phyloP scores from a whole-genome alignment of 2,113 vertebrate species.

The Theropithecus gelada region DNA sequence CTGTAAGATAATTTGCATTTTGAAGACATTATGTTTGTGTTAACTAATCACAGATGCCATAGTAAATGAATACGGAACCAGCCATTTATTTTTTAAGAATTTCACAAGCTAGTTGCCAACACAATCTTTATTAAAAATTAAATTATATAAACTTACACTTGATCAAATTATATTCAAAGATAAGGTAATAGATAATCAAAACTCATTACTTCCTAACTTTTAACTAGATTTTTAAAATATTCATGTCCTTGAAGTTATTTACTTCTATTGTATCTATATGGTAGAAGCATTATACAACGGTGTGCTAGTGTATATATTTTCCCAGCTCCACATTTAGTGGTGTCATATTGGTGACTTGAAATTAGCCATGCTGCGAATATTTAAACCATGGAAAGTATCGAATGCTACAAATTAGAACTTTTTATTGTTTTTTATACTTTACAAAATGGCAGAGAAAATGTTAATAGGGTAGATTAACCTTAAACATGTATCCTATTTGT shows the following conservation, averaged over 20 bases:
- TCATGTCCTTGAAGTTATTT: not conserved
- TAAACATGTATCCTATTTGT: not conserved
- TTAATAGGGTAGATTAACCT: not conserved
- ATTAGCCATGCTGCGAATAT: not conserved
- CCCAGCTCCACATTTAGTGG: not conserved
- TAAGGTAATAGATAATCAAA: not conserved
- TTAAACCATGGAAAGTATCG: not conserved
- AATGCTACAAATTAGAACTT: no score
- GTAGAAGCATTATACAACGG: no score
- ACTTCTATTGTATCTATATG: not conserved
- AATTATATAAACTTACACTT: not conserved
- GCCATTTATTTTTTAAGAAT: not conserved
- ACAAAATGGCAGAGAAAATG: not conserved
- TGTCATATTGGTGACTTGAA: not conserved
- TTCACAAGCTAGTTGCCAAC: not conserved
- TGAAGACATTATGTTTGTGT: not conserved
- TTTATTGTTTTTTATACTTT: not conserved
- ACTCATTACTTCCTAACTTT: not conserved
- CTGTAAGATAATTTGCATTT: not conserved
- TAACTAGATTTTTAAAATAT: not conserved
- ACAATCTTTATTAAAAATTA: not conserved
- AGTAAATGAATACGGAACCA: not conserved
- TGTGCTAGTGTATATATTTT: not conserved
- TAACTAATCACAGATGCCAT: not conserved
- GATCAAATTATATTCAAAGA: not conserved